These are phyloP conservation scores for Penaeus vannamei DNA, from an alignment of 1,140 invertebrate genomes.

Conservation along the genomic window DNA sequence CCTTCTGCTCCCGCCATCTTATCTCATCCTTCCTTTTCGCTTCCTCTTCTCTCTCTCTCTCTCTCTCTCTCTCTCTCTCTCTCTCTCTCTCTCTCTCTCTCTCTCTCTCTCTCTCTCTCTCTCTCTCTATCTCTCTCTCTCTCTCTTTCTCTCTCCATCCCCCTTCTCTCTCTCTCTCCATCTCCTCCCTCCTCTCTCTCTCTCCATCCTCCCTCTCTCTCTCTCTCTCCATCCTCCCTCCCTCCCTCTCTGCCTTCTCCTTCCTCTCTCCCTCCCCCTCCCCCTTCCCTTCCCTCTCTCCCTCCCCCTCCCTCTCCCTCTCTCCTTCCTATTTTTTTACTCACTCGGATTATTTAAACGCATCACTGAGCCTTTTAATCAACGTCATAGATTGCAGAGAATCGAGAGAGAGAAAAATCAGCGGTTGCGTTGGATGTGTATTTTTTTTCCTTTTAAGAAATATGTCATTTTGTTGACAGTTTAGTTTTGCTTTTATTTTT, in stretches of 20 bases:
- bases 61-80: too few species aligned
- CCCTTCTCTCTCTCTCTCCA: too few species aligned
- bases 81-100: neutral
- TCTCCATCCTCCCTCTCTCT: too few species aligned
- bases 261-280: too few species aligned
- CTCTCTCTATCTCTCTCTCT: neutral
- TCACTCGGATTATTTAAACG: neutral
- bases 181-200: too few species aligned
- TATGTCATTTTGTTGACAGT: neutral
- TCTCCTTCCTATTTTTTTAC: conserved; percentile 2
- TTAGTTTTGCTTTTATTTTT: neutral
- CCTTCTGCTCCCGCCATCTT: too few species aligned
- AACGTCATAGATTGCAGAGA: neutral
- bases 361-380: too few species aligned
- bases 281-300: too few species aligned
- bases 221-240: too few species aligned
- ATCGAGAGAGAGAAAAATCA: neutral
- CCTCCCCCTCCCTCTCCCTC: neutral
- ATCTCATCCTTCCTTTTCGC: too few species aligned
- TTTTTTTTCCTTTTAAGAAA: neutral
- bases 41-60: too few species aligned
- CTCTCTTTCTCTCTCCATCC: conserved; percentile 38
- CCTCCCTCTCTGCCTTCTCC: too few species aligned
- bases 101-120: neutral
- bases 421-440: neutral